These are phyloP conservation scores for Trisateles emortualis DNA, from an alignment of 2,888 invertebrate genomes.

Conservation along the genomic window DNA sequence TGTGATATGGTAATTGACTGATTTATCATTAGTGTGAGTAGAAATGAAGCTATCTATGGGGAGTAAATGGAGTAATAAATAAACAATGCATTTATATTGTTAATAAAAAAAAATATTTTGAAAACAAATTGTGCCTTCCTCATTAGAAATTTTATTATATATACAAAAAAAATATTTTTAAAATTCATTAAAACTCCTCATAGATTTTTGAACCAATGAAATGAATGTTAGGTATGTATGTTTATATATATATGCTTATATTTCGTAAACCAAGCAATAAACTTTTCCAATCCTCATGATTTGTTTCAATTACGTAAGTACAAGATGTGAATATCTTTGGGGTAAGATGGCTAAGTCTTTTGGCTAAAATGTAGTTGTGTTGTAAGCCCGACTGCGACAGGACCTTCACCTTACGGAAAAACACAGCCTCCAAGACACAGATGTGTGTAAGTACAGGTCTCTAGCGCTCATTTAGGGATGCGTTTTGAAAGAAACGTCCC, in stretches of 20 bases:
- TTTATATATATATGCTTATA: conserved; percentile 65
- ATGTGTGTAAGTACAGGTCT: no score
- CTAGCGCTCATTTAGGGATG: no score
- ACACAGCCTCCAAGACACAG: no score
- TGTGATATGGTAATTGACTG: conserved; percentile 76
- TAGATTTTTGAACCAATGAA: conserved; percentile 64
- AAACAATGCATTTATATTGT: conserved; percentile 35
- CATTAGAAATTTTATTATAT: conserved; percentile 39
- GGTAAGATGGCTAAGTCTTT: no score
- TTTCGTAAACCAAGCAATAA: conserved; percentile 67
- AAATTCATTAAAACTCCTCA: conserved; percentile 57
- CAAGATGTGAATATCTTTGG: no score
- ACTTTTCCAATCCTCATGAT: conserved; percentile 52
- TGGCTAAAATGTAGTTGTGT: no score
- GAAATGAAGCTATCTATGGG: conserved; percentile 66
- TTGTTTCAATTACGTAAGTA: conserved; percentile 37
- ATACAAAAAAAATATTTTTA: conserved; percentile 16
- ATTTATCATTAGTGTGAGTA: conserved; percentile 62
- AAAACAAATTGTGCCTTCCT: conserved; percentile 71
- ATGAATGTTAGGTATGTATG: conserved; percentile 57
- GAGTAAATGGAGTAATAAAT: no score
- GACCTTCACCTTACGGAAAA: no score
- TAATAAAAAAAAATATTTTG: conserved; percentile 35
- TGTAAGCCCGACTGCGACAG: no score
- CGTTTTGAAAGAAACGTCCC: no score